Evolutionary conservation across 2,888 invertebrate genomes (phyloP), one percentile per base, ranked within the genome.

Genomic region (Oligia strigilis): DNA sequence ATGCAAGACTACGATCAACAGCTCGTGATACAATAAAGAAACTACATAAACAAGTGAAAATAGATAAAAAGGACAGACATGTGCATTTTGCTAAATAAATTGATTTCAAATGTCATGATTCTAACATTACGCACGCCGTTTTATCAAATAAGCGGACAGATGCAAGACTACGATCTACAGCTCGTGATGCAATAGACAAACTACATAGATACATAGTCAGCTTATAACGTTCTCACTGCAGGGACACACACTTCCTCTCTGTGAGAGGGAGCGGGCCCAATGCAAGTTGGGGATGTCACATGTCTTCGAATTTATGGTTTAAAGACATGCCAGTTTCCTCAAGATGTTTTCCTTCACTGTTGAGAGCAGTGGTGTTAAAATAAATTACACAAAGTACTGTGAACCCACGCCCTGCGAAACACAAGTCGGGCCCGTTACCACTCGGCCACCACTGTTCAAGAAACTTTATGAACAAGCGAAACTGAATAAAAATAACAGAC

Each of bases 1-100:
- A 49, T 40, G 9, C 43, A 3, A 43, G 6, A 23, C 62, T 36
- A 29, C 62, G 17, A 60, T 9, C 79, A 1, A 58, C 65, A 17
- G 23, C 29, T 29, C 62, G 11, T 46, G 13, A 64, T 55, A 75
- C 46, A 23, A 9, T 36, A 64, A 19, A 62, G 40, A 8, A 62
- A 60, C 14, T 62, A 58, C 62, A 43, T 58, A 17, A 62, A 29
- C 77, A 55, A 75, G n/a, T 49, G n/a, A 40, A 60, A n/a, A 36
- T 43, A 49, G 17, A 58, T 36, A 66, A 49, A 58, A 40, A 40
- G 5, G 17, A 67, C 78, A 78, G n/a, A 78, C 46, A 29, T 75
- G 82, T 66, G 65, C 36, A 40, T n/a, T 49, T 49, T 52, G 9
- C 52, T 69, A 3, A 80, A 81, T 81, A 71, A 67, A 83, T 55